Evolutionary conservation across 2,113 vertebrate genomes (phyloP), one percentile per base, ranked within the genome.

Genomic region (Notarius lentiginosus): DNA sequence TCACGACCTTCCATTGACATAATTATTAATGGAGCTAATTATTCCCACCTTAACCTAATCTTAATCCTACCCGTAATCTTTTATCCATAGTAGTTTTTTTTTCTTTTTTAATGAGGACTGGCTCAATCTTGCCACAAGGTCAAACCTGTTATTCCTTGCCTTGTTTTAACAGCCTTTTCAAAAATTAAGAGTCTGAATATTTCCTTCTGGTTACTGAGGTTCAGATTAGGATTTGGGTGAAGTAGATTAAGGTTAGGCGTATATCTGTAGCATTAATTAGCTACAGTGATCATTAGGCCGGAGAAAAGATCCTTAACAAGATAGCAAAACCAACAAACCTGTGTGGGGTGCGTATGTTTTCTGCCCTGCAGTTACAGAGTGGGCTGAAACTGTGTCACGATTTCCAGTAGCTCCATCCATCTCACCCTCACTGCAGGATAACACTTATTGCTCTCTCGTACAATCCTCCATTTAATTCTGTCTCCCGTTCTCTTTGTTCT

Each of bases 321-420:
- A 51, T 51, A 6, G 41, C 22, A 75, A 51, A 24, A 47, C 34
- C 70, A 47, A 47, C 15, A 72, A 18, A 34, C 34, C 49, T n/a
- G 11, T 24, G 14, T 22, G 53, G 24, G 30, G 51, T 79, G 27
- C 15, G 20, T 47, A n/a, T 82, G 41, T 66, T n/a, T 51, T 84
- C 58, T 85, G 58, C n/a, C 56, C 51, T 61, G 87, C 82, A 22
- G 66, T 47, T 24, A 68, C 20, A 47, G 77, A 83, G 63, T 72
- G 72, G 81, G 81, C 47, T 83, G 53, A 72, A 88, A 72, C 82
- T 80, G 82, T 84, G 87, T 88, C 84, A 86, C 68, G 60, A 86
- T 86, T 88, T 56, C 30, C 49, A 72, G 70, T 24, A 77, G 34
- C 68, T 82, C 51, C 58, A 53, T 76, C 70, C 34, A 41, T 68